phyloP scores from a whole-genome alignment of 2,888 invertebrate species.

The Aromia moschata region DNA sequence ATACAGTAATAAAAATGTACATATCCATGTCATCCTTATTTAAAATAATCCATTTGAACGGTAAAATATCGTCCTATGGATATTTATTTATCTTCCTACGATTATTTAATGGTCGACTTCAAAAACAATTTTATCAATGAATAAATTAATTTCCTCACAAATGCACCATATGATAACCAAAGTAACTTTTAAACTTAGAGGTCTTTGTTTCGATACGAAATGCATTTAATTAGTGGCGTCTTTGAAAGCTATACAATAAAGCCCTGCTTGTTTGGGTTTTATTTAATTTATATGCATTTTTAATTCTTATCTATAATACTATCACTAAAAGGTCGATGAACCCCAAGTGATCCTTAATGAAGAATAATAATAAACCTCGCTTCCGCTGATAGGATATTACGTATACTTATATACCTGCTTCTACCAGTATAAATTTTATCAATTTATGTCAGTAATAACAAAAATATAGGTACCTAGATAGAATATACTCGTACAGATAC shows the following conservation, averaged over 20 bases:
- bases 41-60: too few species aligned
- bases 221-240: not conserved
- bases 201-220: not conserved
- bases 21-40: too few species aligned
- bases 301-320: not conserved
- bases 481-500: too few species aligned
- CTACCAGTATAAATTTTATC: too few species aligned
- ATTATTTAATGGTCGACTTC: too few species aligned
- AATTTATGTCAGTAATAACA: too few species aligned
- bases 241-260: not conserved
- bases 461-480: too few species aligned
- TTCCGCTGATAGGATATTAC: too few species aligned
- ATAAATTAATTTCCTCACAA: not conserved
- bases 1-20: too few species aligned
- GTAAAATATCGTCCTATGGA: too few species aligned
- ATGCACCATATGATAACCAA: not conserved
- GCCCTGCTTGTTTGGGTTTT: slow-evolving; percentile 6
- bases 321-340: not conserved
- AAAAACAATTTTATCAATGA: not conserved
- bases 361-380: not conserved
- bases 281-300: slow-evolving; percentile 1
- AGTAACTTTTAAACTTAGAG: slow-evolving; percentile 5
- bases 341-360: not conserved
- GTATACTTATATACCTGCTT: too few species aligned
- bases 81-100: too few species aligned